Conservation (phyloP, 2,797 vertebrate species). For the Anguilla pacifica region DNA sequence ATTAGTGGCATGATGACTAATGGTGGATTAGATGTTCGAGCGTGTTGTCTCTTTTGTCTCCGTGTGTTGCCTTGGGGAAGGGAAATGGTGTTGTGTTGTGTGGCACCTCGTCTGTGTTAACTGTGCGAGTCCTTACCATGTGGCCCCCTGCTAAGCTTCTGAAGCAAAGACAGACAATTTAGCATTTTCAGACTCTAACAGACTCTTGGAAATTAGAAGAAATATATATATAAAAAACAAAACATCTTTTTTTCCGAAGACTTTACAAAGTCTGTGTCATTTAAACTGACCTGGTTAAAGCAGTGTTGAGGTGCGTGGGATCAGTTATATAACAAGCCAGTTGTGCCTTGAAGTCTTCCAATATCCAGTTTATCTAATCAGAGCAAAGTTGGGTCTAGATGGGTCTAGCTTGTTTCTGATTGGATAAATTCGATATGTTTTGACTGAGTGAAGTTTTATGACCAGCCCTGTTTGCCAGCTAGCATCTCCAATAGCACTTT, state of each 20-base stretch:
- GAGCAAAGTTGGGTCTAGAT: neutral
- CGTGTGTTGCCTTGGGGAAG: conserved; percentile 43
- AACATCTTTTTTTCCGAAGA: neutral
- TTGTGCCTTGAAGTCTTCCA: neutral
- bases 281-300: neutral
- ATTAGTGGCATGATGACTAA: conserved; percentile 64
- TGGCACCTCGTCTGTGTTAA: conserved; percentile 30
- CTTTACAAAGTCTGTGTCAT: neutral
- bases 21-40: conserved; percentile 58
- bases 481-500: neutral
- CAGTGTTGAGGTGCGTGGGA: neutral
- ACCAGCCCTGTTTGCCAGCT: neutral
- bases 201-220: neutral
- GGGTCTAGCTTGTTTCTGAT: neutral
- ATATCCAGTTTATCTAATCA: neutral
- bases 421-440: neutral
- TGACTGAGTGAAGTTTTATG: neutral
- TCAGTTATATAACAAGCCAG: neutral
- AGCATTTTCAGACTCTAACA: neutral
- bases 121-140: conserved; percentile 31
- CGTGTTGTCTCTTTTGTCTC: conserved; percentile 44
- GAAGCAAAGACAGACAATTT: conserved; percentile 29
- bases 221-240: neutral
- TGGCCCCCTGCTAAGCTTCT: conserved; percentile 39
- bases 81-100: conserved; percentile 35